Percentiles rank a stretch among this genome's conserved stretches.
Conservation (phyloP, 2,113 vertebrate genomes). For the Amazona guildingii region DNA sequence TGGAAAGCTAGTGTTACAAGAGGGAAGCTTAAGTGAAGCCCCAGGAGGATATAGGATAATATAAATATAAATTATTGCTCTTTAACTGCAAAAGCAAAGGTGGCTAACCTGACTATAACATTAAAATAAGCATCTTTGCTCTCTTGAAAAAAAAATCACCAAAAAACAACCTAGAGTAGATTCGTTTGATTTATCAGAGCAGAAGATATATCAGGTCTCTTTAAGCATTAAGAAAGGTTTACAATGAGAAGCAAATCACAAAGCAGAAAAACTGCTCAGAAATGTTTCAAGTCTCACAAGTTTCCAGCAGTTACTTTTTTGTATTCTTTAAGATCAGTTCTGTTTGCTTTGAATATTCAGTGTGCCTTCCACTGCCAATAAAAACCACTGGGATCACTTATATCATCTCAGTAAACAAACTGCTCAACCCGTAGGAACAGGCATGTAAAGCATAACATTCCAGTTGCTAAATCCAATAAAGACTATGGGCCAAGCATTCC, state of each 20-base stretch:
- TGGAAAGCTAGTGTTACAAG: not conserved
- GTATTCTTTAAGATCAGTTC: conserved; percentile 36
- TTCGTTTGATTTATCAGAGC: not conserved
- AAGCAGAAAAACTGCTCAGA: not conserved
- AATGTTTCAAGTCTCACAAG: not conserved
- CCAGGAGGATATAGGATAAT: not conserved
- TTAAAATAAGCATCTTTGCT: not conserved
- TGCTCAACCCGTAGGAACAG: conserved; percentile 11
- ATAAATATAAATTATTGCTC: not conserved
- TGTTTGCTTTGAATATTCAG: conserved; percentile 48
- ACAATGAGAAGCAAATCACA: not conserved
- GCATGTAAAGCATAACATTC: conserved; percentile 14
- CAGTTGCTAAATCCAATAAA: conserved; percentile 28
- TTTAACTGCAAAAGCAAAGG: conserved; percentile 3
- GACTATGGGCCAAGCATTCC: not conserved
- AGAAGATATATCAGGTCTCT: not conserved
- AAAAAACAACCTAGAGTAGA: not conserved
- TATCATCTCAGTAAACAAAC: conserved; percentile 51
- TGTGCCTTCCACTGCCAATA: conserved; percentile 27
- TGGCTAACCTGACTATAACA: not conserved
- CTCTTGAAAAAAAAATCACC: not conserved
- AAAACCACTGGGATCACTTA: conserved; percentile 46
- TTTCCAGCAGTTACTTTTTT: not conserved
- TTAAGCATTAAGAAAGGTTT: not conserved
- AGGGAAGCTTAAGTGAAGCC: not conserved